Base-by-base conservation (phyloP, 2,888 invertebrate species). In the Sceliomorpha sp. region DNA sequence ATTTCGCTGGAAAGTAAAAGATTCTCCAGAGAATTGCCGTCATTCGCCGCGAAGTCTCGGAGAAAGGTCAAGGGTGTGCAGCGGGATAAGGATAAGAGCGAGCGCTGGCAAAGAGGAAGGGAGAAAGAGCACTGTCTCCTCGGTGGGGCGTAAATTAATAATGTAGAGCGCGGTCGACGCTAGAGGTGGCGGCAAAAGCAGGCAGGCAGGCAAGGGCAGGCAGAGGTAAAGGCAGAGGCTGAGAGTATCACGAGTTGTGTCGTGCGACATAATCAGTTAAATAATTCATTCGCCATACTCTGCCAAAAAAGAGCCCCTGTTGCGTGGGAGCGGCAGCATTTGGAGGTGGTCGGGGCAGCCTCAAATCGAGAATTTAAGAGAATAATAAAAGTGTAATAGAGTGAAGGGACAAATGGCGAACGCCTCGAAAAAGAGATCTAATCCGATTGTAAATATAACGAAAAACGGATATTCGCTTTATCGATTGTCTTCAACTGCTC, bases 191-290 rank as follows among this genome's bases (percentile, higher is more conserved):
- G 6, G 12, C n/a, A n/a, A n/a, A n/a, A n/a, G n/a, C n/a, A n/a
- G n/a, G n/a, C n/a, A n/a, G n/a, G n/a, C n/a, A n/a, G n/a, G n/a
- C n/a, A n/a, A n/a, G n/a, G n/a, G n/a, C n/a, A n/a, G n/a, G n/a
- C n/a, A n/a, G n/a, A n/a, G n/a, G n/a, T n/a, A n/a, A n/a, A n/a
- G n/a, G n/a, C n/a, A n/a, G n/a, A n/a, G n/a, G n/a, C n/a, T n/a
- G n/a, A 20, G 20, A 5, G 20, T 20, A 20, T 20, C 20, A 2
- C 20, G 20, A 5, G 5, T 5, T 20, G 2, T 5, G 20, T 20
- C 5, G 20, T 20, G 20, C 20, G 37, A 37, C 40, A 40, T 40
- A 40, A 40, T 40, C 26, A 40, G 40, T 20, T 40, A 40, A 40
- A 40, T 40, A 40, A 40, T 40, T 40, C 26, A 40, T 40, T 26